Evolutionary conservation across 2,113 vertebrate genomes (phyloP).

Genomic region (Meriones unguiculatus): DNA sequence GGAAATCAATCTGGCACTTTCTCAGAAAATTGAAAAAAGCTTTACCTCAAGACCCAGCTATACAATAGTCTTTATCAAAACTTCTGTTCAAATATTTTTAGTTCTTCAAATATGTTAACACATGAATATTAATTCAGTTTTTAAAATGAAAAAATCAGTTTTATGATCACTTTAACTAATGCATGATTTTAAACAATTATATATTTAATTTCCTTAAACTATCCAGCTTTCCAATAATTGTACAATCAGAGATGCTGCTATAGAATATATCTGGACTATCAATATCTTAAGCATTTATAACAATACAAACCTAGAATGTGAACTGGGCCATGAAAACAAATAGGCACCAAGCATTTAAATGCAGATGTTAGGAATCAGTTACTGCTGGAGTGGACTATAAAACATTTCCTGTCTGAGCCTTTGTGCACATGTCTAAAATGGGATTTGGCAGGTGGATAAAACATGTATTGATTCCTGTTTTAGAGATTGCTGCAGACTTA

Average conservation of each 20-base stretch:
- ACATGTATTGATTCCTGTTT: conserved; percentile 33
- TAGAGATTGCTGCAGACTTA: conserved; percentile 52
- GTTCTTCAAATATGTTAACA: conserved; percentile 23
- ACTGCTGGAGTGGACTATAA: background rate
- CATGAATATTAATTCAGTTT: background rate
- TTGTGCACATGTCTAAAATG: conserved; percentile 30
- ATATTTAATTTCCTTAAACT: conserved; percentile 10
- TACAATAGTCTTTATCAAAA: background rate
- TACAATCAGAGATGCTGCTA: background rate
- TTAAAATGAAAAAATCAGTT: background rate
- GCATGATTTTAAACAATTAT: background rate
- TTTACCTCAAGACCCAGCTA: too few relatives aligned
- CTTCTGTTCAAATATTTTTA: conserved; percentile 13
- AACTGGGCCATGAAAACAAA: background rate
- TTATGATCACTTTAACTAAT: conserved; percentile 22
- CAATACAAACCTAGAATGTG: conserved; percentile 7
- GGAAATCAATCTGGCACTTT: too few relatives aligned
- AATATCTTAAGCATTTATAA: conserved; percentile 41
- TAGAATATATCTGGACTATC: conserved; percentile 47
- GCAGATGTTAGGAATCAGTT: conserved; percentile 59
- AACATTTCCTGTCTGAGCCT: conserved; percentile 17
- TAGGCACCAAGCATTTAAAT: background rate
- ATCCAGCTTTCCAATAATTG: conserved; percentile 32
- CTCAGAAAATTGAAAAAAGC: too few relatives aligned
- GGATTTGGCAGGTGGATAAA: conserved; percentile 52